A percentile compares a stretch with the other conserved stretches of the same genome.
Conservation (phyloP, 2,888 invertebrate species). For the Drosophila kambysellisi region DNA sequence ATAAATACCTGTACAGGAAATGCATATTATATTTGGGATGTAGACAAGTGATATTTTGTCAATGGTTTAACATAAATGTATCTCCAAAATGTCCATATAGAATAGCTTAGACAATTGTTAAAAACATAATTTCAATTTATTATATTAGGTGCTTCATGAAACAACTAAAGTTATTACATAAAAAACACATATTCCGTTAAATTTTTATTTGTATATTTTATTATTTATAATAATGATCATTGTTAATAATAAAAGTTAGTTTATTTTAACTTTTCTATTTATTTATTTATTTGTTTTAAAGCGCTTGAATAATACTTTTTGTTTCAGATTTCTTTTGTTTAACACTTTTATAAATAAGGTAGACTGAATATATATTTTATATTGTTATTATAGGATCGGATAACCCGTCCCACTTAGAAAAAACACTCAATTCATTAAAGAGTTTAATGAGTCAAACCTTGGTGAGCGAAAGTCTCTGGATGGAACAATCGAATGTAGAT, state of each 20-base stretch:
- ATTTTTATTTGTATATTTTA: constrained; percentile 11
- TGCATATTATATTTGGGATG: neutral
- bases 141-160: neutral
- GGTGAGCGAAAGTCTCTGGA: constrained; percentile 79
- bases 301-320: constrained; percentile 21
- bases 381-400: constrained; percentile 57
- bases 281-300: constrained; percentile 12
- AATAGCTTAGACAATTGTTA: neutral
- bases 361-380: constrained; percentile 26
- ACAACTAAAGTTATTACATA: neutral
- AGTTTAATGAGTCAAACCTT: constrained; percentile 71
- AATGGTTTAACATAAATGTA: neutral
- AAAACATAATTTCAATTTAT: neutral
- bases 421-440: constrained; percentile 68
- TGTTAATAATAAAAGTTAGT: constrained; percentile 11
- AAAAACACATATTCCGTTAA: constrained; percentile 1
- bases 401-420: constrained; percentile 25
- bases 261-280: constrained; percentile 3
- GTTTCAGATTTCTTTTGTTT: constrained; percentile 14
- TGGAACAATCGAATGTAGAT: constrained; percentile 77
- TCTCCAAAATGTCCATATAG: neutral
- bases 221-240: constrained; percentile 5
- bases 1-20: neutral
- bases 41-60: neutral
- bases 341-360: neutral